Evolutionary conservation across 2,113 vertebrate species (phyloP), one percentile per base, ranked within the genome.

Genomic region (Reinhardtius hippoglossoides): DNA sequence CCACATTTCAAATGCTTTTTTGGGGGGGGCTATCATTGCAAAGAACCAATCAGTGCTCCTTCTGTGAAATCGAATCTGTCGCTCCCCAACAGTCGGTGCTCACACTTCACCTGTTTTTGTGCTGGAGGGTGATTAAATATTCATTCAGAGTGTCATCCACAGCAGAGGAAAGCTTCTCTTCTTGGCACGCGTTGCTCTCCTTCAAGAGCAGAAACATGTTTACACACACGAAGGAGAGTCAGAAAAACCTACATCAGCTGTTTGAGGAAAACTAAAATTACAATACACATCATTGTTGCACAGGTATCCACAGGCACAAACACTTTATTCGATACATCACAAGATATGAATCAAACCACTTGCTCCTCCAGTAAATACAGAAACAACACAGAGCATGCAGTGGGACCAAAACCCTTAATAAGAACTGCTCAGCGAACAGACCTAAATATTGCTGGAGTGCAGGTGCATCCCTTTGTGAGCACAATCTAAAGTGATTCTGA

Each of bases 101-200:
- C 87, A 54, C 80, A 80, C 78, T 66, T 90, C 88, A 95, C 94
- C 98, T 95, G 95, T 99, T 99, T 90, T 95, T 97, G 86, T 96
- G 96, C 92, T 98, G 98, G 75, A 99, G 95, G 67, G 83, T 82
- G 90, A 97, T 96, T 95, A 99, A 95, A 95, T 98, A 97, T 94
- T 98, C 96, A 74, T 98, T 96, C 80, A 97, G 96, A 84, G 95
- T 95, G 92, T 97, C 95, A 89, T 97, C 96, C 74, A 95, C 95
- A 90, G 95, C 91, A 89, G 94, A 93, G 90, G 94, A 92, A 83
- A 83, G 94, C 90, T 95, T 93, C 76, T 86, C 89, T 87, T 82
- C 60, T 86, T 71, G 88, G 80, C 76, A 87, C 69, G 77, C 67
- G 76, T 85, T 82, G n/a, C 37, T 59, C 82, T 88, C 91, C 93